Evolutionary conservation across 2,797 vertebrate species (phyloP), one percentile per base, ranked within the genome.

Genomic region (Periparus ater): DNA sequence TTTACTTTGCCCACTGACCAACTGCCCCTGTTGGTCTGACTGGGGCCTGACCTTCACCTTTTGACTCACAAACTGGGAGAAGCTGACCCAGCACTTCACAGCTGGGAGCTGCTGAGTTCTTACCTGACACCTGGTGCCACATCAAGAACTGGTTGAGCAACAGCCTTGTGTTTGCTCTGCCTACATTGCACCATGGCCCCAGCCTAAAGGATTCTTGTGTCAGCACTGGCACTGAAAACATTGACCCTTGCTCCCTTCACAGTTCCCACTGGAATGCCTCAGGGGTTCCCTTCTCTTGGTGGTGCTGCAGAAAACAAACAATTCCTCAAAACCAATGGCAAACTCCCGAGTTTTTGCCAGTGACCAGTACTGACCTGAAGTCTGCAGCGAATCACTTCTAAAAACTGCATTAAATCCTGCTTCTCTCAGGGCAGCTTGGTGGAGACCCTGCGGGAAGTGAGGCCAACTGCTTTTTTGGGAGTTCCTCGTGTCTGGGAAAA

Each of bases 401-500:
- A 71, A 71, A 60, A 11, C 47, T 61, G 27, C 58, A 4, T 55
- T 34, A 13, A 60, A 29, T 54, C 47, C 54, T 76, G 10, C 63
- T 78, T 36, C 12, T 11, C 5, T 30, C 97, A 99, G 99, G 99
- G 99, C 73, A 98, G 98, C 22, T 92, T 99, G 96, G 98, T 98
- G 2, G 98, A 97, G 91, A 99, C 99, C 2, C 70, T 99, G 95
- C 98, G 97, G 92, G 99, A 99, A 42, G 98, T 98, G 68, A 98
- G 98, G 45, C 99, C 99, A 29, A 99, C 99, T 0, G 97, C 97
- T 7, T 99, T 99, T 94, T 63, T 99, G 98, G 99, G 98, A 12
- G 99, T 99, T 48, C 99, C 99, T 5, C 98, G 98, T 0, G 98
- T 99, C 66, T 99, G 99, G 99, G 99, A 99, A 91, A 99, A 99